phyloP scores from a whole-genome alignment of 1,140 invertebrate genomes.

The Saccostrea echinata region DNA sequence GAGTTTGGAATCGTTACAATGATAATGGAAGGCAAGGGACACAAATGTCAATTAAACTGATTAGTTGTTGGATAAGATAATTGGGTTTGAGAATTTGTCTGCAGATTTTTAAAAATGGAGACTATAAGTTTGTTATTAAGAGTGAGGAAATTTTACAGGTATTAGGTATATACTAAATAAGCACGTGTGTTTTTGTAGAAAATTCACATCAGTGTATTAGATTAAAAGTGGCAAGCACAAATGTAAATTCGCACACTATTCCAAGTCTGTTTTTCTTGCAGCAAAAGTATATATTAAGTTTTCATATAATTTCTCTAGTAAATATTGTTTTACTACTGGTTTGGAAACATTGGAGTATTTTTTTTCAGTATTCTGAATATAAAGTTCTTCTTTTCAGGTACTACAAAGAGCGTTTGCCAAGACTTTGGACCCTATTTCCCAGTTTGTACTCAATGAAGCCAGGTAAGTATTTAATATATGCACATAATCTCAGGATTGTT shows the following conservation, averaged over 20 bases:
- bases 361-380: background rate
- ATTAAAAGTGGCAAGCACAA: background rate
- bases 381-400: slow-evolving; percentile 68
- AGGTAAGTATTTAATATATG: slow-evolving; percentile 69
- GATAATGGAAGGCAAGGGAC: background rate
- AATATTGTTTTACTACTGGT: no score
- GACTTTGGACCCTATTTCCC: slow-evolving; percentile 78
- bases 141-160: background rate
- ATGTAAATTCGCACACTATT: no score
- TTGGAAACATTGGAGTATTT: no score
- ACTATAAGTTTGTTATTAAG: background rate
- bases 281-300: background rate
- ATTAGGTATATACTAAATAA: background rate
- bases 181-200: background rate
- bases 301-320: background rate
- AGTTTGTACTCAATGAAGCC: slow-evolving; percentile 77
- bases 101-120: background rate
- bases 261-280: no score
- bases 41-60: background rate
- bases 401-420: slow-evolving; percentile 78
- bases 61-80: background rate
- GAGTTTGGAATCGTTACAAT: background rate
- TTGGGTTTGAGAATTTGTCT: background rate
- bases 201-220: background rate
- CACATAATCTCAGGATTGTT: background rate